Percentiles rank a stretch among this genome's conserved stretches.
Evolutionary conservation across 1,140 invertebrate species (phyloP).

Genomic region (Cataglyphis hispanica): DNA sequence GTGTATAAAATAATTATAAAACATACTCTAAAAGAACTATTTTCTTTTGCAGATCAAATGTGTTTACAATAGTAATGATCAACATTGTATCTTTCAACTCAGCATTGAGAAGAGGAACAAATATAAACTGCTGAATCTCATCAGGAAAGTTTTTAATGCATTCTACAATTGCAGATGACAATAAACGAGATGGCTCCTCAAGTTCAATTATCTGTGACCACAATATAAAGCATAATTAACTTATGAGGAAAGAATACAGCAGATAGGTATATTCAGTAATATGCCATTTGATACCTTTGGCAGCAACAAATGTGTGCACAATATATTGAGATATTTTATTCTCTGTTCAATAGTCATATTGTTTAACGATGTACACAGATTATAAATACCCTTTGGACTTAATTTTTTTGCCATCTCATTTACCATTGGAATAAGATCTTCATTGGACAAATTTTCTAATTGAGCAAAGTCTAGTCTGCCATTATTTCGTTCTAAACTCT

Average conservation of each 20-base stretch:
- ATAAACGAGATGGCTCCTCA: slow-evolving; percentile 72
- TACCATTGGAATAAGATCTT: slow-evolving; percentile 63
- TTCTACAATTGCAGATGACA: slow-evolving; percentile 68
- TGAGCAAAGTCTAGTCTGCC: slow-evolving; percentile 63
- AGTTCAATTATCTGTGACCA: slow-evolving; percentile 73
- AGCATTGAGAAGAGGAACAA: slow-evolving; percentile 73
- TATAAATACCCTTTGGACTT: slow-evolving; percentile 69
- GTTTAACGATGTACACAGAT: slow-evolving; percentile 74
- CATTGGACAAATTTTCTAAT: slow-evolving; percentile 68
- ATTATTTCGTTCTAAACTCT: slow-evolving; percentile 63
- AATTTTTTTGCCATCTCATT: slow-evolving; percentile 69
- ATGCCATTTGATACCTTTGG: slow-evolving; percentile 67
- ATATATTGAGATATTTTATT: slow-evolving; percentile 67
- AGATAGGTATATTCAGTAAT: not conserved
- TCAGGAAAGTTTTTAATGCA: slow-evolving; percentile 75
- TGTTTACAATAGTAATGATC: slow-evolving; percentile 66
- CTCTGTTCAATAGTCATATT: slow-evolving; percentile 65
- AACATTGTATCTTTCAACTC: slow-evolving; percentile 75
- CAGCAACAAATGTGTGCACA: slow-evolving; percentile 72
- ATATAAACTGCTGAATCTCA: slow-evolving; percentile 76
- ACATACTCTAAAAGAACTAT: slow-evolving; percentile 72
- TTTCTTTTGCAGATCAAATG: slow-evolving; percentile 60
- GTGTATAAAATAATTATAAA: not conserved
- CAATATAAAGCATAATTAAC: not conserved
- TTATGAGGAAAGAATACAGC: not conserved